These are phyloP conservation scores for Sylvietta virens DNA, from an alignment of 2,113 vertebrate genomes.

Conservation along the genomic window DNA sequence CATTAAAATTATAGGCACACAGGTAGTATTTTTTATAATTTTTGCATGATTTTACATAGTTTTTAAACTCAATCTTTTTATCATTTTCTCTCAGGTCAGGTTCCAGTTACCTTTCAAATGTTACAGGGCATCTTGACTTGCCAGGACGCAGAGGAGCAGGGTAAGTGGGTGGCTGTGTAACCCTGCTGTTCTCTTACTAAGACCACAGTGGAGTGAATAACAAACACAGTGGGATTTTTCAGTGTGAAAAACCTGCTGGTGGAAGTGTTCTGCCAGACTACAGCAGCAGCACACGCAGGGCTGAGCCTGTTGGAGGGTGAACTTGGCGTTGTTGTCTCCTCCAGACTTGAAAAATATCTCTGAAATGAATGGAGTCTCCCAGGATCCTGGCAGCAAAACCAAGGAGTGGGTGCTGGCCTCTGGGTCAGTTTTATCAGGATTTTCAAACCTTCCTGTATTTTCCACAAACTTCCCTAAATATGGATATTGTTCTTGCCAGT, in stretches of 20 bases:
- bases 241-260: neutral
- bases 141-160: neutral
- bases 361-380: neutral
- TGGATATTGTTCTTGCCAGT: neutral
- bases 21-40: neutral
- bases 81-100: neutral
- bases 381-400: neutral
- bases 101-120: neutral
- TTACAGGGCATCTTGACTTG: neutral
- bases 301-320: neutral
- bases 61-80: neutral
- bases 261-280: neutral
- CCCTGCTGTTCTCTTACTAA: neutral
- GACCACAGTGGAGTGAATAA: neutral
- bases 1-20: neutral
- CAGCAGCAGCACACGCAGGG: neutral
- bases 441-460: neutral
- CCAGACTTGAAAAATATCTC: neutral
- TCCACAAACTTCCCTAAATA: neutral
- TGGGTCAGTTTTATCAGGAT: neutral
- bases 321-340: neutral
- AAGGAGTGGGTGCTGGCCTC: neutral
- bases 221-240: neutral
- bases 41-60: neutral
- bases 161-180: neutral